phyloP scores from a whole-genome alignment of 2,797 vertebrate genomes.

The Pterois miles region DNA sequence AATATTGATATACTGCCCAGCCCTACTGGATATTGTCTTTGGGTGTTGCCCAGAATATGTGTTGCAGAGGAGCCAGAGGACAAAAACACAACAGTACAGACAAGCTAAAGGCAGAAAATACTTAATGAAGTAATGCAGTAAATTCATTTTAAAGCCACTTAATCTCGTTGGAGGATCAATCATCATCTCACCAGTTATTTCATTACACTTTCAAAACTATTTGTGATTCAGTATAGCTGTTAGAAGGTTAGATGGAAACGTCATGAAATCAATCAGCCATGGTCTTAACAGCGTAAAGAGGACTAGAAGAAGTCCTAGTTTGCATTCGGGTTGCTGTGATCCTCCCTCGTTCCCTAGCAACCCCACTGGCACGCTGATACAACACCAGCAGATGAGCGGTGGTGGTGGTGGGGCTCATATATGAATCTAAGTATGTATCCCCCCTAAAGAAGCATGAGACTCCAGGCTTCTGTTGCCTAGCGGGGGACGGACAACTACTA shows the following conservation, averaged over 20 bases:
- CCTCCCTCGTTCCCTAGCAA: neutral
- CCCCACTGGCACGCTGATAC: neutral
- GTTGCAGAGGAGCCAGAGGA: conserved; percentile 4
- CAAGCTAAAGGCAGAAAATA: neutral
- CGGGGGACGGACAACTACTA: conserved; percentile 16
- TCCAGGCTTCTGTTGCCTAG: conserved; percentile 14
- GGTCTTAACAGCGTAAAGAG: neutral
- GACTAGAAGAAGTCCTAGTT: neutral
- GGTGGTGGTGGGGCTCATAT: neutral
- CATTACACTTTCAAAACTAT: neutral
- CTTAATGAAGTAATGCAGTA: conserved; percentile 17
- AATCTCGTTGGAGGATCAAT: neutral
- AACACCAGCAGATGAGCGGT: neutral
- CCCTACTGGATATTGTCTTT: conserved; percentile 4
- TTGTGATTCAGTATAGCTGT: neutral
- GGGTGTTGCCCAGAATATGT: conserved; percentile 32
- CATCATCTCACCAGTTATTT: neutral
- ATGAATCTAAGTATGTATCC: neutral
- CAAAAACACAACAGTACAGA: conserved; percentile 24
- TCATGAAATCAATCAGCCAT: neutral
- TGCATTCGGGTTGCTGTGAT: neutral
- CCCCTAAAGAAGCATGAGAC: neutral
- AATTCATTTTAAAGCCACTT: conserved; percentile 11
- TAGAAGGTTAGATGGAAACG: neutral
- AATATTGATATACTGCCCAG: no score